Base-by-base conservation (phyloP, 2,888 invertebrate species). In the Syritta pipiens region DNA sequence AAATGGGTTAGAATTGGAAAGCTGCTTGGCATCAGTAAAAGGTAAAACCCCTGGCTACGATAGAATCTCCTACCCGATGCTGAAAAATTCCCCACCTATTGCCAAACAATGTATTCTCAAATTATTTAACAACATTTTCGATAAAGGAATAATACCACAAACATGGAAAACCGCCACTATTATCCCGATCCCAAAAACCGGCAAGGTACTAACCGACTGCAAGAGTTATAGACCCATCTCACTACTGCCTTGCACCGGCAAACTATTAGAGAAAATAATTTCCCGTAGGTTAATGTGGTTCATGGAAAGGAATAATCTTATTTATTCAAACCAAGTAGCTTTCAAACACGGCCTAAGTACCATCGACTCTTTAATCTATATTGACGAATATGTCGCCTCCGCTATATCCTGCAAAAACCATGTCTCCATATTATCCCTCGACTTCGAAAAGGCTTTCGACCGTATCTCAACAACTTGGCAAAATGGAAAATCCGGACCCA, bases 161-260 rank as follows among this genome's bases (percentile, higher is more conserved):
- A 7, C 14, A 4, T 28, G 26, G 48, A 48, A 48, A 48, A 22
- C 30, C 5, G 49, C 49, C 10, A 51, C 4, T 17, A 49, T 63
- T 24, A 19, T 30, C 4, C n/a, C 19, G 4, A 28, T 30, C 17
- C 28, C 17, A 4, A 49, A 49, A 12, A 9, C 19, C 4, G 30
- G 17, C 9, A 28, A 17, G 5, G 24, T 30, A 4, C 7, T 17
- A 1, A 14, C 48, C 1, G 6, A 7, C 2, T 5, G 4, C 0
- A 7, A 2, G 9, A 24, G 24, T n/a, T 48, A 48, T 24, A 24
- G 48, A 14, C 44, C 26, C 4, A 48, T 26, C 24, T 48, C 48
- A 1, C 48, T 48, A 7, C 28, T 48, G 3, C 14, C 48, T 2
- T 48, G 28, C 17, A 48, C 19, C 5, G 22, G 46, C 4, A 46